These are phyloP conservation scores for Drosophila arawakana DNA, from an alignment of 1,140 invertebrate genomes.

Conservation along the genomic window DNA sequence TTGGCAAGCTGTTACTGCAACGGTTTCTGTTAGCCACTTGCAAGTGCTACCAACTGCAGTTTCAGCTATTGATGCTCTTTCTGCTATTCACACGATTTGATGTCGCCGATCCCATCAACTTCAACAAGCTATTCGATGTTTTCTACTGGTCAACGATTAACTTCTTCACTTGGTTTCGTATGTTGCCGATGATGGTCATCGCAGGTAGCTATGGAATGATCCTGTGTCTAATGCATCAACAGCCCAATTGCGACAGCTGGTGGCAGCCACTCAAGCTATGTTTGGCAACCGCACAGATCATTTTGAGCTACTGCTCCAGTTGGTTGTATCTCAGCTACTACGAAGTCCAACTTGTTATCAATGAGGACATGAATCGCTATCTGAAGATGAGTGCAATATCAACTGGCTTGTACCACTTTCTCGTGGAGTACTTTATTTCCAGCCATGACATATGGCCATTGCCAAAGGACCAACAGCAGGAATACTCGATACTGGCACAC, in stretches of 20 bases:
- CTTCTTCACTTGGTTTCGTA: not conserved
- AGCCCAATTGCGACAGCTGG: constrained; percentile 1
- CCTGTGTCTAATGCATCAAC: constrained; percentile 40
- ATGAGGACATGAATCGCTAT: not conserved
- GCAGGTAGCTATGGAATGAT: constrained; percentile 28
- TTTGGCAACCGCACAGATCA: not conserved
- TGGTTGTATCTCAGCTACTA: constrained; percentile 31
- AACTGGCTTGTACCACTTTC: constrained; percentile 30
- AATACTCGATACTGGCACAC: not conserved
- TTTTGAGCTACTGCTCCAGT: constrained; percentile 14
- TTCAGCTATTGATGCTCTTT: constrained; percentile 21
- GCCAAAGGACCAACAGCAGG: not conserved
- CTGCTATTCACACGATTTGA: constrained; percentile 17
- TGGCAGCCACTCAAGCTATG: not conserved
- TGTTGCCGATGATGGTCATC: not conserved
- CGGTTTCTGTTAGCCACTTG: constrained; percentile 30
- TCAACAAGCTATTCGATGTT: not conserved
- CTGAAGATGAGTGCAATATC: constrained; percentile 13
- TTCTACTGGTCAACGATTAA: constrained; percentile 7
- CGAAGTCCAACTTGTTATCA: not conserved
- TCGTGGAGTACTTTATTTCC: not conserved
- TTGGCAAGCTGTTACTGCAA: constrained; percentile 6
- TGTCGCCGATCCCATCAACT: not conserved
- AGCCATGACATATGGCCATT: not conserved
- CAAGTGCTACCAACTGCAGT: constrained; percentile 28